Evolutionary conservation across 2,888 invertebrate species (phyloP).

Genomic region (Macroteleia sp.): DNA sequence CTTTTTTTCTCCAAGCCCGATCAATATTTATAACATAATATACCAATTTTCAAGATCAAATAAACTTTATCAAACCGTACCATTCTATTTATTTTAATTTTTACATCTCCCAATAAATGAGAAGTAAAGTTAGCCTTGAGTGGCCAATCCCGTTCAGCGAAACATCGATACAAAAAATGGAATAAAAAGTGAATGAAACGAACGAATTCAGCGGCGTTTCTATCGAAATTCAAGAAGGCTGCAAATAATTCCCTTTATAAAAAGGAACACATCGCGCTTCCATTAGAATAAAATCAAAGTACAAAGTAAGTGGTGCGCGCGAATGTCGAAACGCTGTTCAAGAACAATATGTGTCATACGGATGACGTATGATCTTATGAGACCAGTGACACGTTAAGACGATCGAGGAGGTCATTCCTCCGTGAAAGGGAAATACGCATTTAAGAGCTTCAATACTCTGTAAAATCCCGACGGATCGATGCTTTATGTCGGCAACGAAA

Average conservation of each 20-base stretch:
- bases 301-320: slow-evolving; percentile 23
- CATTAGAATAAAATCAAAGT: slow-evolving; percentile 28
- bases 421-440: slow-evolving; percentile 28
- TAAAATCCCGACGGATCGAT: slow-evolving; percentile 26
- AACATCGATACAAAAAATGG: neutral
- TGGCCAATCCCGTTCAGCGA: neutral
- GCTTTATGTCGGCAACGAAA: slow-evolving; percentile 8
- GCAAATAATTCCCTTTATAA: slow-evolving; percentile 5
- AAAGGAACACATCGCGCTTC: slow-evolving; percentile 5
- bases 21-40: neutral
- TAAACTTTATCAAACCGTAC: no score
- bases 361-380: slow-evolving; percentile 42
- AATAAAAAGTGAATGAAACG: neutral
- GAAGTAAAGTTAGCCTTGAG: neutral
- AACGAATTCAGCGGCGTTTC: neutral
- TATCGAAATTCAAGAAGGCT: slow-evolving; percentile 5
- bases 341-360: slow-evolving; percentile 24
- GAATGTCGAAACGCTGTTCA: slow-evolving; percentile 2
- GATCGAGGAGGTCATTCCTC: slow-evolving; percentile 33
- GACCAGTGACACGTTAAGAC: slow-evolving; percentile 45
- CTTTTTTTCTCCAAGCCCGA: neutral
- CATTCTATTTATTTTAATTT: slow-evolving; percentile 1
- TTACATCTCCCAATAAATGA: neutral
- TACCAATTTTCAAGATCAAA: neutral
- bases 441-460: slow-evolving; percentile 24